These are phyloP conservation scores for Acanthochromis polyacanthus DNA, from an alignment of 2,113 vertebrate species.

Conservation along the genomic window DNA sequence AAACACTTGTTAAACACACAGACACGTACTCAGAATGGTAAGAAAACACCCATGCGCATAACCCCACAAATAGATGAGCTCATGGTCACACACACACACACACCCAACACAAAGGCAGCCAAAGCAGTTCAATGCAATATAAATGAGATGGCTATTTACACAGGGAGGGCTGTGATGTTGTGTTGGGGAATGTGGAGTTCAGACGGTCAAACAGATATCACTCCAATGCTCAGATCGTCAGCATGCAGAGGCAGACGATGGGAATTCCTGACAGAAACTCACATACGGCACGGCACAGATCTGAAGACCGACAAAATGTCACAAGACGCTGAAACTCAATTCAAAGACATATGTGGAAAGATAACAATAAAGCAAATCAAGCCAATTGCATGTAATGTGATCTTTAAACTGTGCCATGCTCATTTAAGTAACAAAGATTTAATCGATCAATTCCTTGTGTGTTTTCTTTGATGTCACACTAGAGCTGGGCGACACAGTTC, in stretches of 20 bases:
- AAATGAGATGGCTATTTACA: slow-evolving; percentile 50
- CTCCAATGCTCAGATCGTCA: slow-evolving; percentile 23
- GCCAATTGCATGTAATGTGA: neutral
- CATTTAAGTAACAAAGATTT: neutral
- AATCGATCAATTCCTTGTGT: neutral
- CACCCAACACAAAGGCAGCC: slow-evolving; percentile 10
- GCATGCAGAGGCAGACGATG: slow-evolving; percentile 1
- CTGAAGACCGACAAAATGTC: neutral
- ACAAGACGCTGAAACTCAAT: neutral
- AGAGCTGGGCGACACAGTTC: neutral
- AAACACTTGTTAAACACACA: slow-evolving; percentile 63
- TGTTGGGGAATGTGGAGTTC: slow-evolving; percentile 27
- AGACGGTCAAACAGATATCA: slow-evolving; percentile 38
- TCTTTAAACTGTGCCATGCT: neutral
- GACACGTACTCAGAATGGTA: slow-evolving; percentile 20
- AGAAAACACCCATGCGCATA: slow-evolving; percentile 15
- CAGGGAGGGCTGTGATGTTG: slow-evolving; percentile 25
- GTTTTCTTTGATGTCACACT: neutral
- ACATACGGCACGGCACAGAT: neutral
- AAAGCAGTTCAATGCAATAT: slow-evolving; percentile 44
- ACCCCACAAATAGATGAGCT: neutral
- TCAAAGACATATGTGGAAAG: neutral
- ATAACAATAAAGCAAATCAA: slow-evolving; percentile 24
- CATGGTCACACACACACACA: neutral
- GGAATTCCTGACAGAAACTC: slow-evolving; percentile 3